Conservation (phyloP, 1,140 invertebrate species). For the Ceratosolen fusciceps region DNA sequence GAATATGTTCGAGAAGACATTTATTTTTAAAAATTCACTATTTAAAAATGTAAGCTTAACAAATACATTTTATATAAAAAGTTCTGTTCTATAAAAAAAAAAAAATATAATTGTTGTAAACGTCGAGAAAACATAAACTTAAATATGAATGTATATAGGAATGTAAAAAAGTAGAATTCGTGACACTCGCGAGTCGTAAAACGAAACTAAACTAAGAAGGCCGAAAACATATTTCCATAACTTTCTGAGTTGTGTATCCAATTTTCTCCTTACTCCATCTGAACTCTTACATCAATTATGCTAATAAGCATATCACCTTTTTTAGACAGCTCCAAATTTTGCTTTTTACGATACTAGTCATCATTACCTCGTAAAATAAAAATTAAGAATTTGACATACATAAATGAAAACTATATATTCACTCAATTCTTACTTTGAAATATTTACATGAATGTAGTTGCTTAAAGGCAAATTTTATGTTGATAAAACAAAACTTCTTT, state of each 20-base stretch:
- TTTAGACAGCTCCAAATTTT: conserved; percentile 36
- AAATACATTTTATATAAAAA: too few relatives aligned
- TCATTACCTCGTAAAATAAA: conserved; percentile 34
- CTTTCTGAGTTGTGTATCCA: conserved; percentile 24
- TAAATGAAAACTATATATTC: conserved; percentile 18
- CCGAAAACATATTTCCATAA: conserved; percentile 19
- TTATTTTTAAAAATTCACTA: too few relatives aligned
- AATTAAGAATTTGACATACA: conserved; percentile 40
- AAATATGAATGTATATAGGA: too few relatives aligned
- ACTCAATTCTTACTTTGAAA: conserved; percentile 21
- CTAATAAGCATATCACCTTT: conserved; percentile 38
- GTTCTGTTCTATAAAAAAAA: too few relatives aligned
- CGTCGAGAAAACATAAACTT: too few relatives aligned
- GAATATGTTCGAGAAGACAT: too few relatives aligned
- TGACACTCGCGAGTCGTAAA: conserved; percentile 63
- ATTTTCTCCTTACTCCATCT: conserved; percentile 32
- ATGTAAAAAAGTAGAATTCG: conserved; percentile 59
- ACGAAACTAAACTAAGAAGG: conserved; percentile 57
- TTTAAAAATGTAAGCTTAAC: too few relatives aligned
- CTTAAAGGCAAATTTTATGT: too few relatives aligned
- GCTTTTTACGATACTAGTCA: conserved; percentile 43
- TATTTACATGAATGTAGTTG: too few relatives aligned
- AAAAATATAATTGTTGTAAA: too few relatives aligned
- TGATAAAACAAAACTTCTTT: too few relatives aligned
- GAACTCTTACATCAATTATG: conserved; percentile 36